Base-by-base conservation (phyloP, 2,113 vertebrate genomes). In the Helogale parvula region DNA sequence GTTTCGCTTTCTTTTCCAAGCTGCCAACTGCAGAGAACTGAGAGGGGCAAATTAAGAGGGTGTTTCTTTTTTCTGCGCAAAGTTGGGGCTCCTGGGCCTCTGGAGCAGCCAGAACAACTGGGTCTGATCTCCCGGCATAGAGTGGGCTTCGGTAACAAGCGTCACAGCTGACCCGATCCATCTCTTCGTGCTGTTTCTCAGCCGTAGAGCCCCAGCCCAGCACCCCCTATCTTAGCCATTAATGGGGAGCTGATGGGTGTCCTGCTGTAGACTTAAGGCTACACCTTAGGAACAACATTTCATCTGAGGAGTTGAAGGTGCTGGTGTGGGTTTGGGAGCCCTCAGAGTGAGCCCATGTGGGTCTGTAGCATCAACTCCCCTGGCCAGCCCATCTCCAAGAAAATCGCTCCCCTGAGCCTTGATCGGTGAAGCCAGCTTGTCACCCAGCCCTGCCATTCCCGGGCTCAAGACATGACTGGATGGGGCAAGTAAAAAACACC, bases 1-100 rank as follows among this genome's bases (percentile, higher is more conserved):
- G 97, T 98, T 98, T 96, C 83, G 4, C 69, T 96, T 98, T 97
- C 98, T 96, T 96, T 97, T 96, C 93, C 92, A 85, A 94, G 65
- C 45, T 95, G 79, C 77, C 91, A 89, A 93, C 87, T 77, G 41
- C 83, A 82, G 60, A 88, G 50, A 65, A 89, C 41, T n/a, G 65
- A 88, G 35, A 88, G 23, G 65, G 71, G 23, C 82, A 95, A 94
- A 90, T 85, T 81, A 95, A 91, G 57, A 96, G 19, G 41, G 35
- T 10, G 14, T 1, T 38, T 63, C 7, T 31, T 27, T 79, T 72
- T 79, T 50, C 52, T 0, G 71, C 95, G 69, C 16, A 77, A 95
- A 96, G 21, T 60, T 54, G 33, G n/a, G 52, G 16, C 35, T 93
- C 38, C 41, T 25, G 66, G 80, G 45, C 45, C 45, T 47, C 9